phyloP scores from a whole-genome alignment of 2,888 invertebrate species.

The Clunio marinus region DNA sequence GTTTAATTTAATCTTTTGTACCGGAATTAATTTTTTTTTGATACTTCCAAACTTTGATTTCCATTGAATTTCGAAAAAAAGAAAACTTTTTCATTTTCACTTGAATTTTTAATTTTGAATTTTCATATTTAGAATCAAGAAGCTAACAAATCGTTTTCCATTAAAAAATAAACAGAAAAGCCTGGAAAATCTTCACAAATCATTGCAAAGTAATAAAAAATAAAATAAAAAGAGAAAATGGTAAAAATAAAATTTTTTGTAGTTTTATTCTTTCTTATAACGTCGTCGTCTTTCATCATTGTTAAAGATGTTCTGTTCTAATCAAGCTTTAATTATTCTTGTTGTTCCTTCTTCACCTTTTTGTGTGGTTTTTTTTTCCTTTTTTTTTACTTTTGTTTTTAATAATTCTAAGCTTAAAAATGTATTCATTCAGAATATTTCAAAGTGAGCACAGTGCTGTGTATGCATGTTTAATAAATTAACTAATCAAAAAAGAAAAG shows the following conservation, averaged over 20 bases:
- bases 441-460: conserved; percentile 8
- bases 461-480: conserved; percentile 20
- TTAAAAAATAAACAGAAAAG: too few species aligned
- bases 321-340: neutral
- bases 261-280: conserved; percentile 19
- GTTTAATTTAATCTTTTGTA: too few species aligned
- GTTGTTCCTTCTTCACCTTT: neutral
- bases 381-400: neutral
- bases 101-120: too few species aligned
- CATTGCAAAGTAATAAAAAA: too few species aligned
- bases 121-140: too few species aligned
- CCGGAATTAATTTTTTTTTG: too few species aligned
- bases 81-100: too few species aligned
- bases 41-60: too few species aligned
- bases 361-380: neutral
- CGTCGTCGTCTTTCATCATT: conserved; percentile 14
- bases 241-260: conserved; percentile 18
- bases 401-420: conserved; percentile 32
- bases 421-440: conserved; percentile 25
- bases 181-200: too few species aligned
- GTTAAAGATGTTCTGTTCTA: conserved; percentile 3
- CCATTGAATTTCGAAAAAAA: too few species aligned
- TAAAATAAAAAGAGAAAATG: conserved; percentile 5
- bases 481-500: conserved; percentile 29
- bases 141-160: neutral